Evolutionary conservation across 2,113 vertebrate species (phyloP).

Genomic region (Fregata magnificens): DNA sequence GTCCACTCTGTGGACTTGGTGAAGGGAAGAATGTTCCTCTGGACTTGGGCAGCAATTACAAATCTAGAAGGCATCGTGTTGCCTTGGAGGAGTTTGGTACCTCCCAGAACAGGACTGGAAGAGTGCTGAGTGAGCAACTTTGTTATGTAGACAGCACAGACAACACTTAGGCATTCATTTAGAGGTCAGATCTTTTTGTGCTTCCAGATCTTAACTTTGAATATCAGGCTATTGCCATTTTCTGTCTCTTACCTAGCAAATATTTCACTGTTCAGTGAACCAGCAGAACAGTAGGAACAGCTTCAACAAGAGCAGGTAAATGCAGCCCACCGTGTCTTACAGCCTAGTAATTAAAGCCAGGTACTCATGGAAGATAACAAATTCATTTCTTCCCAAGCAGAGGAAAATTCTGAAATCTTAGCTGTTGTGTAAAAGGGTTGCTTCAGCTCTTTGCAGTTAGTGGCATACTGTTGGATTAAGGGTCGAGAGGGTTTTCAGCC

Average conservation of each 20-base stretch:
- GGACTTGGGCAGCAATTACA: background rate
- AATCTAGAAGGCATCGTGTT: background rate
- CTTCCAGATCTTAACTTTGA: background rate
- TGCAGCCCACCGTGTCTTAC: background rate
- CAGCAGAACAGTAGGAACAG: background rate
- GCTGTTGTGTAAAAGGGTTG: background rate
- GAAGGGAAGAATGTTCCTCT: background rate
- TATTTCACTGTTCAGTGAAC: background rate
- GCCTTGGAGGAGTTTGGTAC: background rate
- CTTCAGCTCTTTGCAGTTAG: background rate
- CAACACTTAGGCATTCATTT: background rate
- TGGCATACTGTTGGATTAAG: background rate
- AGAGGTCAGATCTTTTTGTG: background rate
- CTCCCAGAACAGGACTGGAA: background rate
- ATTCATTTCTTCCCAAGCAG: background rate
- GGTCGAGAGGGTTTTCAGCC: background rate
- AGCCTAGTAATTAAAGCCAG: background rate
- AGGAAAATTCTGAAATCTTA: background rate
- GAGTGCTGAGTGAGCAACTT: background rate
- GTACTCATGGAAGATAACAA: background rate
- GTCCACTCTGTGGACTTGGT: background rate
- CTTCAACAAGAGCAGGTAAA: background rate
- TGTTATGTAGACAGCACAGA: background rate
- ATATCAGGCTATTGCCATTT: background rate
- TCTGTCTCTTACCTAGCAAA: background rate